Percentiles rank a stretch among this genome's conserved stretches.
These are phyloP conservation scores for Dryococelus australis DNA, from an alignment of 2,888 invertebrate species.

Conservation along the genomic window DNA sequence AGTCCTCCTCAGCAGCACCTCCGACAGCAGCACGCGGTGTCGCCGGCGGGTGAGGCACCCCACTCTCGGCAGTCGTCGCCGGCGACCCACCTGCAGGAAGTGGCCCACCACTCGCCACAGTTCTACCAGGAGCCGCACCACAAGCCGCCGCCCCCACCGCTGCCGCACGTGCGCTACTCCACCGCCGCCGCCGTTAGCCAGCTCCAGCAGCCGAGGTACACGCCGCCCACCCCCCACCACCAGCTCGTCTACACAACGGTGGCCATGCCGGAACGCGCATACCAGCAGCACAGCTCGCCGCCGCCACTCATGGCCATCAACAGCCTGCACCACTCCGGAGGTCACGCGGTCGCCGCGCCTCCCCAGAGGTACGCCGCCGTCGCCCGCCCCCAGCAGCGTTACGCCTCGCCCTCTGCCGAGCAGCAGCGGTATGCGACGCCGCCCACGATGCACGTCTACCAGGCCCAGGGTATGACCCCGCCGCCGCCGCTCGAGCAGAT, in stretches of 20 bases:
- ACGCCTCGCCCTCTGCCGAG: slow-evolving; percentile 31
- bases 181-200: slow-evolving; percentile 4
- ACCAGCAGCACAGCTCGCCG: slow-evolving; percentile 40
- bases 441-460: slow-evolving; percentile 36
- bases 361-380: slow-evolving; percentile 25
- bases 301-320: slow-evolving; percentile 39
- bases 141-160: not conserved
- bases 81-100: not conserved
- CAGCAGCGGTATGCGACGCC: slow-evolving; percentile 35
- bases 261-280: slow-evolving; percentile 33
- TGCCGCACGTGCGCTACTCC: slow-evolving; percentile 33
- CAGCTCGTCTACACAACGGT: slow-evolving; percentile 22
- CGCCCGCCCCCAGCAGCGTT: slow-evolving; percentile 18
- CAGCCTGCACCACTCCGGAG: slow-evolving; percentile 33
- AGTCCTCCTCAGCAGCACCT: slow-evolving; percentile 19
- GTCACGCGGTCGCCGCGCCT: not conserved
- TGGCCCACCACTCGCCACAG: not conserved
- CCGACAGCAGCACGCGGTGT: slow-evolving; percentile 9
- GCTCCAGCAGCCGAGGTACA: slow-evolving; percentile 26
- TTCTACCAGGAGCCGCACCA: not conserved
- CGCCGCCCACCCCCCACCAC: slow-evolving; percentile 36
- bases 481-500: slow-evolving; percentile 39
- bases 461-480: slow-evolving; percentile 44
- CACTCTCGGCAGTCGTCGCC: slow-evolving; percentile 20
- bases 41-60: not conserved